Conservation (phyloP, 1,140 invertebrate species). For the Hyposmocoma kahamanoa region DNA sequence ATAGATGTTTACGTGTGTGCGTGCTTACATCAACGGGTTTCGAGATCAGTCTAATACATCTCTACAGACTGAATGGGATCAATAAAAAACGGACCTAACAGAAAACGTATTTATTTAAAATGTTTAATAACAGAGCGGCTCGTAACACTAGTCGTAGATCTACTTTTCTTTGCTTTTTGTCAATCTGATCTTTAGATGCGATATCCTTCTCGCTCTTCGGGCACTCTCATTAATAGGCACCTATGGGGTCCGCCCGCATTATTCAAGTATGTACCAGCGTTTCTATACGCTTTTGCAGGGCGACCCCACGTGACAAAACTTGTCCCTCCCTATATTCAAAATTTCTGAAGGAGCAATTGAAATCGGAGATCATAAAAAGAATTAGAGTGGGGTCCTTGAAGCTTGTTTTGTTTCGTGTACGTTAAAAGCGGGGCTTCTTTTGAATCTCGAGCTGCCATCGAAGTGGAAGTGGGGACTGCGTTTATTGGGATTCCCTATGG, state of each 20-base stretch:
- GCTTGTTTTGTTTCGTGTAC: conserved; percentile 62
- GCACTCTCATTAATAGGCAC: conserved; percentile 68
- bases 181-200: conserved; percentile 62
- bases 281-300: conserved; percentile 39
- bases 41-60: conserved; percentile 33
- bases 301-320: conserved; percentile 71
- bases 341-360: conserved; percentile 73
- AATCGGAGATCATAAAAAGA: conserved; percentile 72
- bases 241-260: conserved; percentile 63
- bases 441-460: conserved; percentile 66
- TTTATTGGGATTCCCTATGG: conserved; percentile 68
- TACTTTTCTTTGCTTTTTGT: conserved; percentile 57
- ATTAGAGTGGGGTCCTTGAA: conserved; percentile 69
- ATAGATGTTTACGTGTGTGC: conserved; percentile 33
- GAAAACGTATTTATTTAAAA: conserved; percentile 55
- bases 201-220: conserved; percentile 54
- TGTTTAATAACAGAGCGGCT: conserved; percentile 68
- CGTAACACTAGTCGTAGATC: conserved; percentile 42
- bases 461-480: conserved; percentile 64
- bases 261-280: conserved; percentile 48
- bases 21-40: conserved; percentile 57
- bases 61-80: conserved; percentile 45
- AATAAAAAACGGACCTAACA: conserved; percentile 47
- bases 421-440: conserved; percentile 65
- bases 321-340: conserved; percentile 70